Evolutionary conservation across 2,113 vertebrate species (phyloP).

Genomic region (Catagonus wagneri): DNA sequence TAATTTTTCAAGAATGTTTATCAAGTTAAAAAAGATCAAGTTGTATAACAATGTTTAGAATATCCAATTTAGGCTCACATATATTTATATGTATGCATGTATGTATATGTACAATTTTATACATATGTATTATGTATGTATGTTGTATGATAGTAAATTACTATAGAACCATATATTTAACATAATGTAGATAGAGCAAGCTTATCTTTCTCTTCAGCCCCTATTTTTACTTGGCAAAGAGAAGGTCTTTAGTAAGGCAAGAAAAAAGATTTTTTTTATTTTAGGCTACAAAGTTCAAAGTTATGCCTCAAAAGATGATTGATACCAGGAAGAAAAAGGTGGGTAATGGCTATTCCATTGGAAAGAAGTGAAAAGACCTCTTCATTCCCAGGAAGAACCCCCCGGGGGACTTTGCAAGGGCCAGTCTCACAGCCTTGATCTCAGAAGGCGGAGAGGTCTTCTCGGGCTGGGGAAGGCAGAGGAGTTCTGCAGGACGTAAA

Average conservation of each 20-base stretch:
- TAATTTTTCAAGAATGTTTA: not conserved
- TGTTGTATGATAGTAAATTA: not conserved
- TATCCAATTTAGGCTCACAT: not conserved
- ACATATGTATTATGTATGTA: not conserved
- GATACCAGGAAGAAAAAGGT: not conserved
- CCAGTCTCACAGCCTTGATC: not conserved
- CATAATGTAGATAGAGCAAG: not conserved
- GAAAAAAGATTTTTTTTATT: not conserved
- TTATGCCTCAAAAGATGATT: not conserved
- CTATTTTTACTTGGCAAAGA: not conserved
- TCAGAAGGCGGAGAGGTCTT: rapidly evolving
- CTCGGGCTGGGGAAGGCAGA: not conserved
- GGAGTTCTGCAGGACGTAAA: not conserved
- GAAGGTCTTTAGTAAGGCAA: not conserved
- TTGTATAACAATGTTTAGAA: not conserved
- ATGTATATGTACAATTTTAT: not conserved
- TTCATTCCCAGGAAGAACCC: not conserved
- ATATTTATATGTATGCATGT: not conserved
- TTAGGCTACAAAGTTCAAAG: not conserved
- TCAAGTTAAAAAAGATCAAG: not conserved
- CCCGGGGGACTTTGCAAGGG: not conserved
- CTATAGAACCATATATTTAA: not conserved
- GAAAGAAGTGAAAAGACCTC: not conserved
- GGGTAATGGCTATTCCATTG: not conserved
- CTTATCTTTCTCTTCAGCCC: not conserved